phyloP scores from a whole-genome alignment of 1,140 invertebrate genomes.

The Homarus americanus region DNA sequence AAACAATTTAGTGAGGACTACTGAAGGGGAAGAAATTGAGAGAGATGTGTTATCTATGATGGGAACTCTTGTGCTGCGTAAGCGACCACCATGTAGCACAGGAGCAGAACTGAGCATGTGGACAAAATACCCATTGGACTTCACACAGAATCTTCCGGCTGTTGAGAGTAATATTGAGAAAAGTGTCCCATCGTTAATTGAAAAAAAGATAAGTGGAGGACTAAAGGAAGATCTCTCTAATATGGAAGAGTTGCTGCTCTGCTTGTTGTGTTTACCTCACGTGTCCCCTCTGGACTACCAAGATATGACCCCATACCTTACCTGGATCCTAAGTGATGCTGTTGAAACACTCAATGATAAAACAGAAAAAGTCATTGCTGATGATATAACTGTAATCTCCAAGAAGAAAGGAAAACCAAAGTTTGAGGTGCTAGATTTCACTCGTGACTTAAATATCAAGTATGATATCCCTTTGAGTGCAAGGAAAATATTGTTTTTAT shows the following conservation, averaged over 20 bases:
- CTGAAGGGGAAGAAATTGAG: constrained; percentile 6
- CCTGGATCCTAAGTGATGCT: constrained; percentile 44
- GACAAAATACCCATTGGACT: constrained; percentile 37
- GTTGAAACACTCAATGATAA: constrained; percentile 41
- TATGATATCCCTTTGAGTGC: constrained; percentile 74
- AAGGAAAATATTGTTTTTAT: constrained; percentile 79
- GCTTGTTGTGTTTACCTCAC: constrained; percentile 83
- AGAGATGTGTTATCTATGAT: constrained; percentile 40
- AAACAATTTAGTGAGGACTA: not conserved
- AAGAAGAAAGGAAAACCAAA: constrained; percentile 30
- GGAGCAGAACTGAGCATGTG: constrained; percentile 31
- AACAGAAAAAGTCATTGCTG: constrained; percentile 23
- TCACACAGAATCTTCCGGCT: not conserved
- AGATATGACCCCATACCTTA: constrained; percentile 73
- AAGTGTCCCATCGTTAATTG: constrained; percentile 27
- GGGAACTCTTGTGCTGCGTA: constrained; percentile 25
- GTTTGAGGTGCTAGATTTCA: not conserved
- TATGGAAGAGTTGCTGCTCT: constrained; percentile 80
- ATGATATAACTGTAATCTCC: constrained; percentile 8
- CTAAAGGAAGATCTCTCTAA: constrained; percentile 70
- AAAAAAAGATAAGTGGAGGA: constrained; percentile 46
- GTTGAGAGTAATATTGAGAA: not conserved
- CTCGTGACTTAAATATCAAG: constrained; percentile 64
- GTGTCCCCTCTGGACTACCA: constrained; percentile 77
- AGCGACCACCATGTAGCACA: constrained; percentile 43